Evolutionary conservation across 2,113 vertebrate species (phyloP), one percentile per base, ranked within the genome.

Genomic region (Eolophus roseicapilla): DNA sequence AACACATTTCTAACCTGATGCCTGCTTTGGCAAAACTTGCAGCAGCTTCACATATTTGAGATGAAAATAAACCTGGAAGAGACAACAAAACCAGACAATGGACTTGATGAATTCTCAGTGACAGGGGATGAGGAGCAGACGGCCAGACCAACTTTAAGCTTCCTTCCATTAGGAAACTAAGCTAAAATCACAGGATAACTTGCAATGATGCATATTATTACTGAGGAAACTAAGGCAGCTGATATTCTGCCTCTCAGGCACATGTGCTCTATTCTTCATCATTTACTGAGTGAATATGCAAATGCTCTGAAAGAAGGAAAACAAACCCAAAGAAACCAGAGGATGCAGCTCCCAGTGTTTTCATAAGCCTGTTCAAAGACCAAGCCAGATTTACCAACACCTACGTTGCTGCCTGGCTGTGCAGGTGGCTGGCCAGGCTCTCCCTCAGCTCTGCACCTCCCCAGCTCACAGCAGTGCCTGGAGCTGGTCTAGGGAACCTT

Each of bases 341-440:
- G 74, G 44, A 1, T 88, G 69, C 73, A 95, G 87, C 65, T 79
- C 13, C 0, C 10, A 33, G 53, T 41, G n/a, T 8, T 91, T 82
- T 74, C 65, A 37, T 41, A 86, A 94, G 67, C 37, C 59, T 69
- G n/a, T 47, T 85, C 84, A 73, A 41, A 91, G 67, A 12, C 39
- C 35, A 73, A 76, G 86, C 77, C 85, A 91, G 79, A 76, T 85
- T 62, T 47, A 88, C 70, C 70, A 79, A 65, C 1, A 15, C 62
- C 64, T 62, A 19, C 2, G 0, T 8, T 0, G 0, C 76, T 85
- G 81, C 73, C 57, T 0, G 0, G 20, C 60, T 79, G 12, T 6
- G 16, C 17, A 25, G 73, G 59, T 3, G 11, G 11, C 82, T 82
- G 81, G 53, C 55, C 3, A 4, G 77, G 70, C 41, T 90, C 67